Base-by-base conservation (phyloP, 2,113 vertebrate genomes). In the Calonectris borealis region DNA sequence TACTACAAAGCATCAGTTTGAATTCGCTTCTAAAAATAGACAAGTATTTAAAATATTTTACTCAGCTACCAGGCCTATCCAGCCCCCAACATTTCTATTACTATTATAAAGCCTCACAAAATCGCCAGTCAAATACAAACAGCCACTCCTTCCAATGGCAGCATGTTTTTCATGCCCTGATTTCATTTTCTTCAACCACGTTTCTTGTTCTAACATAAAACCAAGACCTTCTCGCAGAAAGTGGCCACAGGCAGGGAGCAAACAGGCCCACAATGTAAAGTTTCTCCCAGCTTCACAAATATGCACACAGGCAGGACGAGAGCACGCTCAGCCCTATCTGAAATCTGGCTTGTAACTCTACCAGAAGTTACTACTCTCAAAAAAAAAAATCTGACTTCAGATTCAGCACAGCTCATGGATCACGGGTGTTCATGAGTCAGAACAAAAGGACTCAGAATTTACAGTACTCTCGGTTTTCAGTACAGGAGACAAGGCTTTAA, bases 241-340 rank as follows among this genome's bases (percentile, higher is more conserved):
- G 22, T 19, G 36, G 49, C 15, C 31, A 49, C 57, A 65, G 72
- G 36, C 6, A 24, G 76, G 58, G 16, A 68, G 7, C 6, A 36
- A 58, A 73, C 7, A 48, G 48, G 38, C 24, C 24, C 26, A 20
- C 13, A 61, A 57, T 6, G 34, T 57, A 82, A 66, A 5, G 1
- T 31, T 60, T 60, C 38, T 71, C 24, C 16, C 52, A 62, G 22
- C 20, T n/a, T 90, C 38, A 16, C 42, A 72, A 19, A 31, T 44
- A 34, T 2, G 1, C 17, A 19, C 18, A 24, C 0, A 1, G 17
- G n/a, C 48, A 83, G 21, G 49, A 71, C 26, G 20, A 75, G 69
- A 52, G 10, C 0, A 0, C 2, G 7, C 16, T 38, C 46, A 57
- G 46, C 20, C 13, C 27, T 27, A 21, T 7, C 55, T 48, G 31